Evolutionary conservation across 2,113 vertebrate species (phyloP).

Genomic region (Ammodytes dubius): DNA sequence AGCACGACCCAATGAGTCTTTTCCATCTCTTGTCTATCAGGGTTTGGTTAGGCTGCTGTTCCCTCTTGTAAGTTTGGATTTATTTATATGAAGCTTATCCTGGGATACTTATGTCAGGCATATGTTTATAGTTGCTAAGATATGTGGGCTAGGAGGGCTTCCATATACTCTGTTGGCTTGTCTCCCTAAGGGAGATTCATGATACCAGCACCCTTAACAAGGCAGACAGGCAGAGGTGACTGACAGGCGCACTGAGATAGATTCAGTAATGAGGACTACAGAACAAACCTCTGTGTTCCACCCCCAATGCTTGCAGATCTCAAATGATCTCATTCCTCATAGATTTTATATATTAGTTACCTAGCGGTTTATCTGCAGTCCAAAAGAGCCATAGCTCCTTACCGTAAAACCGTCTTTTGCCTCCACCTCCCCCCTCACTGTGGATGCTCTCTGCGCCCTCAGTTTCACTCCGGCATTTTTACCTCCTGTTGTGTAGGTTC

Average conservation of each 20-base stretch:
- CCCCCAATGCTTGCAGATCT: constrained; percentile 38
- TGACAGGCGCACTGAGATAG: constrained; percentile 74
- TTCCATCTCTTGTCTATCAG: constrained; percentile 31
- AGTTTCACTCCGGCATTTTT: constrained; percentile 4
- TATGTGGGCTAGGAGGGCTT: constrained; percentile 59
- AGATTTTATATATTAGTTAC: constrained; percentile 71
- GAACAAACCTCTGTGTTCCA: constrained; percentile 55
- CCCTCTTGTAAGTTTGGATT: constrained; percentile 60
- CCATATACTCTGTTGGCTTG: constrained; percentile 56
- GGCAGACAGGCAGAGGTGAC: constrained; percentile 77
- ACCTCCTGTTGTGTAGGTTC: background rate
- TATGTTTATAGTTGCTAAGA: constrained; percentile 68
- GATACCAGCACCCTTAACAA: constrained; percentile 72
- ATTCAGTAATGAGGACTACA: constrained; percentile 76
- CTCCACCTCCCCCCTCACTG: background rate
- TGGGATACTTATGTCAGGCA: constrained; percentile 64
- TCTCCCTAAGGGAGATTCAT: constrained; percentile 68
- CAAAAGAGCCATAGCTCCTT: constrained; percentile 61
- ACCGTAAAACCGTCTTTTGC: constrained; percentile 24
- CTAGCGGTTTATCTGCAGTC: constrained; percentile 40
- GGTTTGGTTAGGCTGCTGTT: constrained; percentile 49
- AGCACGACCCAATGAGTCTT: constrained; percentile 55
- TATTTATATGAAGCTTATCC: constrained; percentile 72
- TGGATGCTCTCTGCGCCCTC: background rate
- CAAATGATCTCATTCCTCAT: constrained; percentile 76